Conservation (phyloP, 1,140 invertebrate genomes). For the Diorhabda elongata region DNA sequence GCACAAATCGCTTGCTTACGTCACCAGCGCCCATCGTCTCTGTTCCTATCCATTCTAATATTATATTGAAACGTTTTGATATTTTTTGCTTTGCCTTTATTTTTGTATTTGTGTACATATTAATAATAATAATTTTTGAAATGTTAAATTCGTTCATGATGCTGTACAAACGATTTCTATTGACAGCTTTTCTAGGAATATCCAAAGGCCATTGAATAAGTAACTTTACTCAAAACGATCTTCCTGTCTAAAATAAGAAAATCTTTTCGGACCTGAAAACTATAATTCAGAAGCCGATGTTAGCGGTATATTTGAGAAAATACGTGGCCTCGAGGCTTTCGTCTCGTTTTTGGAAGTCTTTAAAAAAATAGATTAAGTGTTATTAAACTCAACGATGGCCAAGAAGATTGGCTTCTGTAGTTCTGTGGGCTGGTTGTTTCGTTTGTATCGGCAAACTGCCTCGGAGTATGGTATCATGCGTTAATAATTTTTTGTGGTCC, state of each 20-base stretch:
- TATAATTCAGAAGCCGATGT: background rate
- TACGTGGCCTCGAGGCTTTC: background rate
- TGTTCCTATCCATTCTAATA: too few species aligned
- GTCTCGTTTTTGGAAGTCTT: background rate
- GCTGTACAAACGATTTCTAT: too few species aligned
- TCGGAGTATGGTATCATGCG: background rate
- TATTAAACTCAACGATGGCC: background rate
- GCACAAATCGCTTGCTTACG: too few species aligned
- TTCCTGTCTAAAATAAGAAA: background rate
- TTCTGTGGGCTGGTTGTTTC: background rate
- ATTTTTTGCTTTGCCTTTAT: too few species aligned
- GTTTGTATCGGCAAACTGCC: background rate
- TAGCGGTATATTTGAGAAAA: slow-evolving; percentile 1
- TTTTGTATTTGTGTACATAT: too few species aligned
- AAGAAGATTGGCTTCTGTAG: background rate
- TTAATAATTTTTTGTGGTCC: too few species aligned
- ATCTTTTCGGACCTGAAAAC: background rate
- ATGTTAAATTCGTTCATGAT: too few species aligned
- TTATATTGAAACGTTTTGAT: too few species aligned
- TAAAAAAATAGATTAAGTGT: slow-evolving; percentile 1
- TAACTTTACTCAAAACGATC: background rate
- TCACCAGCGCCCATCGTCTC: too few species aligned
- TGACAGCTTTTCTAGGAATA: too few species aligned
- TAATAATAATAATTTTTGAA: too few species aligned
- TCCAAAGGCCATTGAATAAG: too few species aligned